Evolutionary conservation across 2,797 vertebrate genomes (phyloP).

Genomic region (Poeciliopsis paucimaculata): DNA sequence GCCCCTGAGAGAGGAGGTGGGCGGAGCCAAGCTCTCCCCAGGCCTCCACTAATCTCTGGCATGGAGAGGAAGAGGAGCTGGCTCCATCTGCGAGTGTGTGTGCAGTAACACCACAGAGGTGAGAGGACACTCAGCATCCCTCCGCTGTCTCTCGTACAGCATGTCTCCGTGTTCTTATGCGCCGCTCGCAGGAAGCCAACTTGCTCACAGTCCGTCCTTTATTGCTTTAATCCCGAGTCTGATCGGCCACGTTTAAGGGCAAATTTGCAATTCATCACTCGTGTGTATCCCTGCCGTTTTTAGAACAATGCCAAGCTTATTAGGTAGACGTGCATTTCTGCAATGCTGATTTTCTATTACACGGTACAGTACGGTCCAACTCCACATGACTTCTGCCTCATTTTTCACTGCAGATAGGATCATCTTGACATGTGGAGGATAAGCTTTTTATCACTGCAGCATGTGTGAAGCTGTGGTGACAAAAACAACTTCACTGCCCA

Average conservation of each 20-base stretch:
- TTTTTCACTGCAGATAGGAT: not conserved
- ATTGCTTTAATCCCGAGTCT: not conserved
- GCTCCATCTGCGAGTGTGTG: conserved; percentile 46
- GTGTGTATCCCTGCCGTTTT: not conserved
- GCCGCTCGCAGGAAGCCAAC: not conserved
- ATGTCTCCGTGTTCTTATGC: conserved; percentile 63
- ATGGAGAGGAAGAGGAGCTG: conserved; percentile 71
- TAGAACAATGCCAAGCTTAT: not conserved
- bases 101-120: conserved; percentile 35
- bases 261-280: conserved; percentile 4
- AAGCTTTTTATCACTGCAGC: conserved; percentile 1
- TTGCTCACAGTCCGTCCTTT: not conserved
- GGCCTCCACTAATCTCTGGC: conserved; percentile 77
- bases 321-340: not conserved
- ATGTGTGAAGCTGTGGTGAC: not conserved
- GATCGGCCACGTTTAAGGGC: not conserved
- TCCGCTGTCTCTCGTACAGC: conserved; percentile 18
- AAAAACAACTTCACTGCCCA: not conserved
- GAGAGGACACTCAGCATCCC: conserved; percentile 46
- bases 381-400: not conserved
- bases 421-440: not conserved
- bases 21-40: conserved; percentile 59
- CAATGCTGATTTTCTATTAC: not conserved
- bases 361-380: not conserved
- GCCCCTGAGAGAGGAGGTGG: conserved; percentile 50